Base-by-base conservation (phyloP, 1,140 invertebrate species). In the Apis dorsata region DNA sequence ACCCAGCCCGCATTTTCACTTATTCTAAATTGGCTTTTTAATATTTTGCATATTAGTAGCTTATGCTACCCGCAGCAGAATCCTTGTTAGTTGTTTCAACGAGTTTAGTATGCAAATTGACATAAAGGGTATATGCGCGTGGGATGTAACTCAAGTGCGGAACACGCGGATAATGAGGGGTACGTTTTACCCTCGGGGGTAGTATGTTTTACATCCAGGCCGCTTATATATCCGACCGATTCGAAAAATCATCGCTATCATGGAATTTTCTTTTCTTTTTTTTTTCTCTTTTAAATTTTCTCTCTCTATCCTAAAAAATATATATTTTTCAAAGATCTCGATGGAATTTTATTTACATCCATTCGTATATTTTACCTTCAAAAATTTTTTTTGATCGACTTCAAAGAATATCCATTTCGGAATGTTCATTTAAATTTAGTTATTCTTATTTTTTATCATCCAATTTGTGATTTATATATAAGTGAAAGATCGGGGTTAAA, bases 31-130 rank as follows among this genome's bases (percentile, higher is more conserved):
- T 28, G 65, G 49, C 74, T 60, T 60, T 82, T 77, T 53, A 82
- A 77, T 66, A 76, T 82, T 82, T 82, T 82, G 57, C 74, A 82
- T 74, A 70, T 82, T 77, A 82, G 80, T 69, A 57, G 74, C 73
- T 82, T 82, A 77, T 62, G 80, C 65, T 75, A 75, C 79, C 62
- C 62, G 15, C 55, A 19, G 60, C 34, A 70, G 70, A 81, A 86
- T 75, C 78, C 75, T 80, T 69, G 86, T 82, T 87, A 83, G 76
- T 76, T 83, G 75, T 83, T 85, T 86, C 84, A 76, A 63, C 79
- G 80, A 86, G 79, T 80, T 84, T 87, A 71, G 81, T 83, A 87
- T 86, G 85, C 76, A 80, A 79, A 87, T 86, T 84, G 81, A 77
- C 81, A 79, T 84, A 86, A 86, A 86, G 82, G 74, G 75, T 75